Conservation (phyloP, 1,140 invertebrate species). For the Bombus confusus region DNA sequence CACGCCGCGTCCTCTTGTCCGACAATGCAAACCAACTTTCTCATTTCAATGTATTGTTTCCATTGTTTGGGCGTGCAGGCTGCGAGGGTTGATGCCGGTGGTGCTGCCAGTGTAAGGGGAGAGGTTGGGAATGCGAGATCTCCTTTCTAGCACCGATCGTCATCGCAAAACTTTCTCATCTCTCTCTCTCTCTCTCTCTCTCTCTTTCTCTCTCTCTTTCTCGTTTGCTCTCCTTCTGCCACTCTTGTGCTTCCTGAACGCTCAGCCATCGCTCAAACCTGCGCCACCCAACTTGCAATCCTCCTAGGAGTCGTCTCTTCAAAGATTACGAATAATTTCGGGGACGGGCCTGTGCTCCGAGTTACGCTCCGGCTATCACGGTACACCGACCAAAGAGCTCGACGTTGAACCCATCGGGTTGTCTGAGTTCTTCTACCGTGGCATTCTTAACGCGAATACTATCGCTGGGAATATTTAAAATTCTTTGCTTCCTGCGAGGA, state of each 20-base stretch:
- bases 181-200: background rate
- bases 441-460: slow-evolving; percentile 1
- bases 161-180: slow-evolving; percentile 38
- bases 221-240: background rate
- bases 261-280: background rate
- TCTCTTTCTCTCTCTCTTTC: background rate
- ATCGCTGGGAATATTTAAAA: background rate
- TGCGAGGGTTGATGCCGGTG: slow-evolving; percentile 43
- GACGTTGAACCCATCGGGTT: background rate
- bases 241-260: background rate
- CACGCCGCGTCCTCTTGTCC: slow-evolving; percentile 60
- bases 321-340: slow-evolving; percentile 59
- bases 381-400: background rate
- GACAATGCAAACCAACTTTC: slow-evolving; percentile 81
- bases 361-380: slow-evolving; percentile 15
- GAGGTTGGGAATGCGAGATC: slow-evolving; percentile 33
- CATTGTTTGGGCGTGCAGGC: slow-evolving; percentile 72
- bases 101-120: slow-evolving; percentile 39
- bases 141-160: slow-evolving; percentile 44
- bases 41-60: slow-evolving; percentile 79
- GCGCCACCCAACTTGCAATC: background rate
- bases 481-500: background rate
- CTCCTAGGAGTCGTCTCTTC: slow-evolving; percentile 12
- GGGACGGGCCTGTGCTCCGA: slow-evolving; percentile 8
- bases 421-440: background rate